phyloP scores from a whole-genome alignment of 2,888 invertebrate genomes.

The Allacma fusca region DNA sequence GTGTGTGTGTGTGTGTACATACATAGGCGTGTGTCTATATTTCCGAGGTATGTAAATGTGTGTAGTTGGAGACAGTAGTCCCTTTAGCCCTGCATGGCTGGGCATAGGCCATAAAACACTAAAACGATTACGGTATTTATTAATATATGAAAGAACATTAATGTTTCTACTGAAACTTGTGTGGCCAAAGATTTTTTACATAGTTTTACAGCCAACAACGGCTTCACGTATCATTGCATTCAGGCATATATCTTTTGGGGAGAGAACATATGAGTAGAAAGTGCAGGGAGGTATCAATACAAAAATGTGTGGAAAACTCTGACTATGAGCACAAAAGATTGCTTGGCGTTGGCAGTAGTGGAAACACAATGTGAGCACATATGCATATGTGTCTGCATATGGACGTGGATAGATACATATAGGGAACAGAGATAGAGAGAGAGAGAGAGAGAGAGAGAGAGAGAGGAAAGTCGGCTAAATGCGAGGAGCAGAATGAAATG shows the following conservation, averaged over 20 bases:
- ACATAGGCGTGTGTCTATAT: too few relatives aligned
- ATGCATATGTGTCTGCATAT: background rate
- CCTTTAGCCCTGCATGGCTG: conserved; percentile 20
- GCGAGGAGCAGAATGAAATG: conserved; percentile 27
- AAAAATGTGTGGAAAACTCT: too few relatives aligned
- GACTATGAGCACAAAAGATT: too few relatives aligned
- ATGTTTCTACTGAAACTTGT: background rate
- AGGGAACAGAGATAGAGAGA: too few relatives aligned
- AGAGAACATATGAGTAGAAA: too few relatives aligned
- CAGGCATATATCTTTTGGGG: background rate
- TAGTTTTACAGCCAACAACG: background rate
- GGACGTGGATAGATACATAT: too few relatives aligned
- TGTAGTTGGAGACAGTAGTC: background rate
- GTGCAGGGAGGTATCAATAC: too few relatives aligned
- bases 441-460: conserved; percentile 24
- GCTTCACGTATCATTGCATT: background rate
- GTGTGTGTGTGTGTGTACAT: too few relatives aligned
- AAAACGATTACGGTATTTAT: conserved; percentile 40
- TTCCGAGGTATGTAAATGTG: background rate
- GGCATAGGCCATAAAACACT: conserved; percentile 39
- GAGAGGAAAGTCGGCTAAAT: conserved; percentile 1
- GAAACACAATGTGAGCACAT: background rate
- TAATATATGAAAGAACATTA: conserved; percentile 8
- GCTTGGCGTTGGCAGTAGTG: too few relatives aligned
- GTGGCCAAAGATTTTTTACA: background rate